Evolutionary conservation across 1,140 invertebrate genomes (phyloP).

Genomic region (Elymnias hypermnestra): DNA sequence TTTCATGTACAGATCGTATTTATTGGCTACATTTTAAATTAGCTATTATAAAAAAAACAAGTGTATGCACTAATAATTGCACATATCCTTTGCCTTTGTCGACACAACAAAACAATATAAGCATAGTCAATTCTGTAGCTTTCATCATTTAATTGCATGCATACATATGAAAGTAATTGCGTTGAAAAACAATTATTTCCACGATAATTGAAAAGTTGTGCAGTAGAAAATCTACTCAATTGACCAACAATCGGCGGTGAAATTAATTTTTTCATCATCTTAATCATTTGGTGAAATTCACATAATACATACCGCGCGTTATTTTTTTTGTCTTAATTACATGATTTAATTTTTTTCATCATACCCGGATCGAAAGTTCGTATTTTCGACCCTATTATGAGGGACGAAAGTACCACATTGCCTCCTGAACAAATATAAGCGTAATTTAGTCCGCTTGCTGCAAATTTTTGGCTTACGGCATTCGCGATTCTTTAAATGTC

Average conservation of each 20-base stretch:
- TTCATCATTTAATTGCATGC: not conserved
- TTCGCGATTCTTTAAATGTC: too few relatives aligned
- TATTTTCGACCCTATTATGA: too few relatives aligned
- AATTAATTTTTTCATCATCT: not conserved
- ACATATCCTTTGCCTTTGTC: constrained; percentile 9
- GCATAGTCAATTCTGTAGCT: not conserved
- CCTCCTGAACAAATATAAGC: too few relatives aligned
- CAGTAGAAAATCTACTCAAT: constrained; percentile 20
- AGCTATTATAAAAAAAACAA: constrained; percentile 14
- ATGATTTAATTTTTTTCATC: too few relatives aligned
- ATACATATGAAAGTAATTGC: not conserved
- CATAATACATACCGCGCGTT: too few relatives aligned
- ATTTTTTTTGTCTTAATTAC: too few relatives aligned
- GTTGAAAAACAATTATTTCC: not conserved
- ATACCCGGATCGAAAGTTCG: too few relatives aligned
- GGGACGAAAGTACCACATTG: too few relatives aligned
- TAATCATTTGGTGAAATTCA: too few relatives aligned
- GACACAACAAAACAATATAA: constrained; percentile 4
- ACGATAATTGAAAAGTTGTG: constrained; percentile 12
- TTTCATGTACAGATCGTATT: not conserved
- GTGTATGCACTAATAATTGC: constrained; percentile 18
- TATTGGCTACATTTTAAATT: constrained; percentile 6
- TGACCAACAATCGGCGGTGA: not conserved
- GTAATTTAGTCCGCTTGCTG: too few relatives aligned
- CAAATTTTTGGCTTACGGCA: too few relatives aligned